Conservation (phyloP, 2,797 vertebrate genomes). For the Aselliscus stoliczkanus region DNA sequence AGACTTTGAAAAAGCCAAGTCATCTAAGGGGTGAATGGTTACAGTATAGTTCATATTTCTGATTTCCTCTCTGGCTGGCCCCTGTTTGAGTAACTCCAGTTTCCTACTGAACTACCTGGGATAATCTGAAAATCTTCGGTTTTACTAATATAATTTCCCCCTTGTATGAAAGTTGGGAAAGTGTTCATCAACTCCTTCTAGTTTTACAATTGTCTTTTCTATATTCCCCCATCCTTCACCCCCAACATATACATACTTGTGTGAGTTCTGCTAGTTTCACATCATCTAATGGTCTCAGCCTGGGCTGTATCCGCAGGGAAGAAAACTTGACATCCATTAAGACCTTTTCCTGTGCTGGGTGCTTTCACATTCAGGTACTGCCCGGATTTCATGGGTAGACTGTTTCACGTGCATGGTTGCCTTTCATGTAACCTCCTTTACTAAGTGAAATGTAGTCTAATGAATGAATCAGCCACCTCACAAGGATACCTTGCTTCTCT, state of each 20-base stretch:
- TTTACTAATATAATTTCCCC: background rate
- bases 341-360: background rate
- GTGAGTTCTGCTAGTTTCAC: background rate
- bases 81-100: background rate
- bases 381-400: background rate
- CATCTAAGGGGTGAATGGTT: background rate
- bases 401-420: background rate
- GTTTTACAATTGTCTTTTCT: background rate
- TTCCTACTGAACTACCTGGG: background rate
- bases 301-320: background rate
- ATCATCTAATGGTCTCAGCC: background rate
- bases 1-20: background rate
- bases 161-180: background rate
- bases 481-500: background rate
- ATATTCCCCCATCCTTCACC: no score
- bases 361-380: background rate
- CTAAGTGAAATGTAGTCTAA: background rate
- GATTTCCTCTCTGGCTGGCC: background rate
- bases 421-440: background rate
- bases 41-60: background rate
- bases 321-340: background rate
- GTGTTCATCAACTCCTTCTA: background rate
- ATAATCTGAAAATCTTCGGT: background rate
- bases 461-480: background rate
- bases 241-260: fast-evolving